Evolutionary conservation across 2,888 invertebrate genomes (phyloP), one percentile per base, ranked within the genome.

Genomic region (Spilarctia lutea): DNA sequence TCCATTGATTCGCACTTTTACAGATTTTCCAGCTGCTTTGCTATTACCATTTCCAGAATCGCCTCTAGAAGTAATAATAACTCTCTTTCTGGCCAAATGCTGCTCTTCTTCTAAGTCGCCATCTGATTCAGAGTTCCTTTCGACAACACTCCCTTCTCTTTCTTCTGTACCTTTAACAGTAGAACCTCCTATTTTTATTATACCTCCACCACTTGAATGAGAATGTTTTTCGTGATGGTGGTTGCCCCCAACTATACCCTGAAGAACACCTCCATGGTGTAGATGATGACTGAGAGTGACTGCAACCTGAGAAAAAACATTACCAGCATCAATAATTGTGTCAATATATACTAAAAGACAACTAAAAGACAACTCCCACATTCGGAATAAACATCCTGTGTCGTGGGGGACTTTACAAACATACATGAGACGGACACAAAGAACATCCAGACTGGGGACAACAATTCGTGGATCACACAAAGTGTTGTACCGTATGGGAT

Each of bases 271-370:
- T 2, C 18, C 7, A 30, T 30, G 30, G 30, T 63, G 30, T 30
- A 42, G 33, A 35, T 20, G 24, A 35, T 56, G 3, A 24, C 68
- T 52, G 52, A 52, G 35, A 10, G 52, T 24, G 16, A 69, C 52
- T 11, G 68, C 68, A 69, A 52, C 68, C 68, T 69, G 56, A 33
- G n/a, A n/a, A n/a, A n/a, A n/a, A n/a, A n/a, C n/a, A n/a, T n/a
- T n/a, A n/a, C n/a, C n/a, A n/a, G n/a, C n/a, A n/a, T n/a, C n/a
- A n/a, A n/a, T n/a, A n/a, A n/a, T n/a, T n/a, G n/a, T n/a, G n/a
- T n/a, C n/a, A n/a, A n/a, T n/a, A n/a, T n/a, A n/a, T n/a, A n/a
- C n/a, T n/a, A n/a, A n/a, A n/a, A n/a, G n/a, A n/a, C n/a, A n/a
- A n/a, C n/a, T n/a, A n/a, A n/a, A n/a, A n/a, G n/a, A n/a, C n/a